Evolutionary conservation across 2,797 vertebrate species (phyloP).

Genomic region (Scomberomorus guttatus): DNA sequence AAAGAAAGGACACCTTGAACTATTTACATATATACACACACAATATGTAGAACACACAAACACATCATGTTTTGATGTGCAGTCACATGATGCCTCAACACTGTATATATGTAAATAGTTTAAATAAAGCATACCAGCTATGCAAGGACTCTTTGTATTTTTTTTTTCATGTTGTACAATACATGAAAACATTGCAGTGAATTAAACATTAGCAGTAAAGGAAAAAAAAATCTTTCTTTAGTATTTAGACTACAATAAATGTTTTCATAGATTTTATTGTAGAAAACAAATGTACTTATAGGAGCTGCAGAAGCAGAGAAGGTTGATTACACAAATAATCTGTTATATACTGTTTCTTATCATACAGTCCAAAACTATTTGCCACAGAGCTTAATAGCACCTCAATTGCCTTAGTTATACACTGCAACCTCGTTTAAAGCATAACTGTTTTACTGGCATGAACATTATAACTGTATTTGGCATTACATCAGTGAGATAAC

Average conservation of each 20-base stretch:
- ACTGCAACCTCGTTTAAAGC: slow-evolving; percentile 28
- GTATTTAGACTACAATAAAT: not conserved
- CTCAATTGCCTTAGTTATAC: not conserved
- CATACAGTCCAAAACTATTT: not conserved
- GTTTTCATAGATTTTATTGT: slow-evolving; percentile 13
- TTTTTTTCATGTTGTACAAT: not conserved
- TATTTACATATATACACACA: slow-evolving; percentile 23
- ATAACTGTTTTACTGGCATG: slow-evolving; percentile 37
- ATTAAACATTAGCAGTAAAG: not conserved
- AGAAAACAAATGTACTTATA: not conserved
- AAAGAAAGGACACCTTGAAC: slow-evolving; percentile 7
- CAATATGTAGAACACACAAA: not conserved
- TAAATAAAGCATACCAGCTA: slow-evolving; percentile 27
- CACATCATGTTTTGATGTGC: slow-evolving; percentile 4
- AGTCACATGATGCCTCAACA: not conserved
- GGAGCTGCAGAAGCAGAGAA: not conserved
- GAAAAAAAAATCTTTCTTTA: not conserved
- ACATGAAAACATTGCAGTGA: not conserved
- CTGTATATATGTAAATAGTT: slow-evolving; percentile 33
- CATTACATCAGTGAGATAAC: slow-evolving; percentile 7
- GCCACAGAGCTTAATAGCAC: not conserved
- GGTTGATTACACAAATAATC: not conserved
- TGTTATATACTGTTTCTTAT: not conserved
- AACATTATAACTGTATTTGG: slow-evolving; percentile 37
- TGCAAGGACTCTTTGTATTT: not conserved